Evolutionary conservation across 1,140 invertebrate species (phyloP), one percentile per base, ranked within the genome.

Genomic region (Whitmania pigra): DNA sequence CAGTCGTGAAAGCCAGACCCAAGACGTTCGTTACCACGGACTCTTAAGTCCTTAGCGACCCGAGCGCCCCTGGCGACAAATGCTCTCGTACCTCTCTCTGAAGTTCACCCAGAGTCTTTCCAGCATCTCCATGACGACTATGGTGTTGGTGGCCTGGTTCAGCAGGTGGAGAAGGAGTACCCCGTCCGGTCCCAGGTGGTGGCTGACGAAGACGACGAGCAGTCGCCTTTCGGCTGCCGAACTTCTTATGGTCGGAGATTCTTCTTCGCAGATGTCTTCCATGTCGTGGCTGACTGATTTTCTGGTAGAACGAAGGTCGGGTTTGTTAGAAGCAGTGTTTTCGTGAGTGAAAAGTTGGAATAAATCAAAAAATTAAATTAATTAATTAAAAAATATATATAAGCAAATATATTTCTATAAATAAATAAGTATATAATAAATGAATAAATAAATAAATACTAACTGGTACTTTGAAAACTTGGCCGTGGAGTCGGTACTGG

Each of bases 101-200:
- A 63, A 63, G 57, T 63, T 63, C 11, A 63, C 29, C 40, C 53
- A 71, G 53, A 71, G 69, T 18, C 22, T 55, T 13, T 49, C 27
- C 9, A 71, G 9, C 22, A 71, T 53, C 69, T 71, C 69, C 43
- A 49, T 71, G 3, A 54, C 69, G 40, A 49, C 43, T 17, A 71
- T 53, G 53, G 69, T 55, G 69, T 71, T 22, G 11, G 72, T 71
- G 73, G 83, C 83, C 74, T 82, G 80, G 73, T 81, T 81, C 66
- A 83, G 79, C 40, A 83, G 74, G n/a, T 80, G 76, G 4, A 83
- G 74, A 2, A 83, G 77, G 57, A 84, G 79, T 9, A 81, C 79
- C 1, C 82, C 83, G 71, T 83, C 82, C 76, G 77, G 80, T 0
- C 81, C 77, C 9, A 83, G 76, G 72, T 84, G 83, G 53, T 77